Conservation (phyloP, 2,113 vertebrate genomes). For the Xiphophorus hellerii region DNA sequence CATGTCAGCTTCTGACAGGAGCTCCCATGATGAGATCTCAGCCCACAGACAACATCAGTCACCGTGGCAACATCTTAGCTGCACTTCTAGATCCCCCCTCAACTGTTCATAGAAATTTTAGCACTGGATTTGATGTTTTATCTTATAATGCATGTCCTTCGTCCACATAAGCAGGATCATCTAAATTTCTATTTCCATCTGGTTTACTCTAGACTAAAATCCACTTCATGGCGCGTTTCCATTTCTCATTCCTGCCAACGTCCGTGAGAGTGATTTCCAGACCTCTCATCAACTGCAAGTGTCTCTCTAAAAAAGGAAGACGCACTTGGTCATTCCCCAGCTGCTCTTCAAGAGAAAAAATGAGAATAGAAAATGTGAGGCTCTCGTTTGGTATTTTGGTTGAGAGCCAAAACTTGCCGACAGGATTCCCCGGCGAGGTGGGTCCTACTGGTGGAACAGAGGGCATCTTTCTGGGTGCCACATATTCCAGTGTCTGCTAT, state of each 20-base stretch:
- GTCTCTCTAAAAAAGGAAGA: conserved; percentile 41
- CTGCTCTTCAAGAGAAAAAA: conserved; percentile 52
- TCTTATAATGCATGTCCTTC: conserved; percentile 35
- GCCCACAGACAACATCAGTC: conserved; percentile 28
- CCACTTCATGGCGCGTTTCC: conserved; percentile 26
- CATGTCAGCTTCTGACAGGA: conserved; percentile 22
- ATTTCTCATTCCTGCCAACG: conserved; percentile 58
- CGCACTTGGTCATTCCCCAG: conserved; percentile 47
- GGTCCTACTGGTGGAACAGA: conserved; percentile 41
- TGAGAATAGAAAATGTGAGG: conserved; percentile 27
- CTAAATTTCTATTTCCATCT: not conserved
- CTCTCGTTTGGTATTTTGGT: conserved; percentile 52
- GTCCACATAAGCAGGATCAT: not conserved
- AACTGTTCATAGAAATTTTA: conserved; percentile 14
- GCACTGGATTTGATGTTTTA: conserved; percentile 16
- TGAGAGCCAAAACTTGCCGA: conserved; percentile 20
- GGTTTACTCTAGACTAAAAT: conserved; percentile 6
- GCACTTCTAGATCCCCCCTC: conserved; percentile 3
- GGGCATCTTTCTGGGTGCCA: conserved; percentile 5
- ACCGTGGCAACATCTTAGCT: conserved; percentile 21
- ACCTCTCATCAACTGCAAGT: conserved; percentile 50
- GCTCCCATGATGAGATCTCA: conserved; percentile 1
- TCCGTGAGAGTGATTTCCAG: conserved; percentile 8
- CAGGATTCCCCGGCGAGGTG: conserved; percentile 69
- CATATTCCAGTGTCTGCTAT: conserved; percentile 34